phyloP scores from a whole-genome alignment of 2,888 invertebrate species.

The Eupithecia centaureata region DNA sequence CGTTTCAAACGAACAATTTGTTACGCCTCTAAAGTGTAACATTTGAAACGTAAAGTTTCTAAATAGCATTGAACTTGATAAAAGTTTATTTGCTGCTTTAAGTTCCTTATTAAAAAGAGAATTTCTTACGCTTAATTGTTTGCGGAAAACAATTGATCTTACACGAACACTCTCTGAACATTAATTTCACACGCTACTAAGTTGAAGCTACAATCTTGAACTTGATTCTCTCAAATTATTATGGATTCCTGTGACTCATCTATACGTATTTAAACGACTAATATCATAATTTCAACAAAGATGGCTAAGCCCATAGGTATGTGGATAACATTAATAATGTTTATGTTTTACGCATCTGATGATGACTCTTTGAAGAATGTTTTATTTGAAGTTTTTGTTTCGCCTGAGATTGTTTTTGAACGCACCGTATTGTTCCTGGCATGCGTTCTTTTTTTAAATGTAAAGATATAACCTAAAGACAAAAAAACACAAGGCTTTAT shows the following conservation, averaged over 20 bases:
- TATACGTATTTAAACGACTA: constrained; percentile 24
- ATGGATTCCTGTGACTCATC: constrained; percentile 41
- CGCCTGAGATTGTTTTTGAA: no score
- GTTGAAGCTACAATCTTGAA: constrained; percentile 23
- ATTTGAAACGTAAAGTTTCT: not conserved
- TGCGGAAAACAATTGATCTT: constrained; percentile 9
- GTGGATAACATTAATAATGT: constrained; percentile 17
- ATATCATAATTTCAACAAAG: constrained; percentile 33
- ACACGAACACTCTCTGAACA: constrained; percentile 16
- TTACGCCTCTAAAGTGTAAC: constrained; percentile 32
- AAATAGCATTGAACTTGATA: not conserved
- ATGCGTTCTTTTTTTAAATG: no score
- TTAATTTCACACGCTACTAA: constrained; percentile 39
- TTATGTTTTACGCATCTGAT: not conserved
- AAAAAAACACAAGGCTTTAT: no score
- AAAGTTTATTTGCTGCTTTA: not conserved
- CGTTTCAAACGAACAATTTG: constrained; percentile 39
- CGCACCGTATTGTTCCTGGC: no score
- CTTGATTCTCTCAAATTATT: constrained; percentile 32
- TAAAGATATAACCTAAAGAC: no score
- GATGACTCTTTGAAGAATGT: not conserved
- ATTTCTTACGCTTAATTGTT: not conserved
- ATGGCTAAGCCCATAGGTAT: constrained; percentile 34
- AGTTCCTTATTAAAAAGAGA: not conserved
- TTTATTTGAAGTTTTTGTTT: not conserved